Evolutionary conservation across 2,113 vertebrate genomes (phyloP).

Genomic region (Dolichallabes microphthalmus): DNA sequence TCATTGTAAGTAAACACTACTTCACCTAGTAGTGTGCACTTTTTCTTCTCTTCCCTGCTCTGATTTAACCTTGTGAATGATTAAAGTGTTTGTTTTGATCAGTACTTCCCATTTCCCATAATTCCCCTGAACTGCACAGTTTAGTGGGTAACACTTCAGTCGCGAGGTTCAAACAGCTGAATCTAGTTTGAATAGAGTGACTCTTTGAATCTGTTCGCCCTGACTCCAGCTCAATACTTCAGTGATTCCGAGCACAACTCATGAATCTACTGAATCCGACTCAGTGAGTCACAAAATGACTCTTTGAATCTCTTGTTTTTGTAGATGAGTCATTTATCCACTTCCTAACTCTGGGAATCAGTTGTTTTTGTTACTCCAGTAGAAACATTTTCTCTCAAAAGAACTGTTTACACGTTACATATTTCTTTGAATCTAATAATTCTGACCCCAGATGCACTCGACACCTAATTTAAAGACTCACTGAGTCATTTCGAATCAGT

Average conservation of each 20-base stretch:
- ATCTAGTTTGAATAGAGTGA: not conserved
- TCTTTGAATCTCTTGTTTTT: not conserved
- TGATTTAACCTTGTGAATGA: not conserved
- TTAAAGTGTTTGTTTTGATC: not conserved
- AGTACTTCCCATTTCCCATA: not conserved
- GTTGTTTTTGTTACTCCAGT: not conserved
- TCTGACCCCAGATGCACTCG: not conserved
- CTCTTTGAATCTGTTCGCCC: not conserved
- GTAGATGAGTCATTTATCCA: not conserved
- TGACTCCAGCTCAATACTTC: not conserved
- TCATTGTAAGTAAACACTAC: slow-evolving; percentile 72
- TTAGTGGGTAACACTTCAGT: not conserved
- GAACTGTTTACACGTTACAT: not conserved
- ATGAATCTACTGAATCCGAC: not conserved
- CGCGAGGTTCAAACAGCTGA: not conserved
- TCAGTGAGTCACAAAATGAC: not conserved
- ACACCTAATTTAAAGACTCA: not conserved
- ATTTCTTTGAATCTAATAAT: not conserved
- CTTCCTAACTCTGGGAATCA: not conserved
- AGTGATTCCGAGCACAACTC: not conserved
- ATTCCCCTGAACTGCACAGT: not conserved
- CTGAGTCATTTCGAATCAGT: not conserved
- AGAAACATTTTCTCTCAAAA: not conserved
- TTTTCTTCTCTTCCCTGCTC: not conserved
- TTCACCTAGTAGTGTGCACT: not conserved